A percentile compares a stretch with the other conserved stretches of the same genome.
phyloP scores from a whole-genome alignment of 2,113 vertebrate species.

The Psephotus haematonotus region DNA sequence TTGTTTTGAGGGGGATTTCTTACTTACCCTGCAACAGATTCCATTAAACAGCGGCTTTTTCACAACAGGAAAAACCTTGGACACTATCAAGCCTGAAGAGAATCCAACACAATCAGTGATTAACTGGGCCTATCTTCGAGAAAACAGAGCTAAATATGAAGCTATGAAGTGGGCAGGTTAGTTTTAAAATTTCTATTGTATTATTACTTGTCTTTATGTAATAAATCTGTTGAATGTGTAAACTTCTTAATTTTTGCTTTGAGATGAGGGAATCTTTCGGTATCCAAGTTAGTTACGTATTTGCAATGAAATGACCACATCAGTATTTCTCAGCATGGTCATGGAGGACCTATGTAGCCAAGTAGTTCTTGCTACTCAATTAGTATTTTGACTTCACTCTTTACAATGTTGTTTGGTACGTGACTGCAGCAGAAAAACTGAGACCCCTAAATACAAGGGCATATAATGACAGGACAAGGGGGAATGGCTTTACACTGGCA shows the following conservation, averaged over 20 bases:
- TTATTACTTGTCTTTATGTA: background rate
- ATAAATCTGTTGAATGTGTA: background rate
- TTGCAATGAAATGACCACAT: background rate
- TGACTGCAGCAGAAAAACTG: background rate
- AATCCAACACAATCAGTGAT: conserved; percentile 53
- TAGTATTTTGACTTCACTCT: background rate
- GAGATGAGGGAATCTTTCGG: background rate
- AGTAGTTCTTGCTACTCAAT: background rate
- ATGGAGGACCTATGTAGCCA: background rate
- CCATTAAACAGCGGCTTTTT: background rate
- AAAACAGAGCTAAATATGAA: conserved; percentile 85
- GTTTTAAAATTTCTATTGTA: background rate
- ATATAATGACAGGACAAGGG: background rate
- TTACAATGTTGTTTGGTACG: background rate
- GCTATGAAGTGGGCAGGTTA: conserved; percentile 92
- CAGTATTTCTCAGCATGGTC: background rate
- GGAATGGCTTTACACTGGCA: background rate
- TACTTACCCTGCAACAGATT: background rate
- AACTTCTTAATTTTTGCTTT: background rate
- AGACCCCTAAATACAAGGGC: background rate
- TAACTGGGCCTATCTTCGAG: conserved; percentile 84
- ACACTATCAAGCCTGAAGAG: background rate
- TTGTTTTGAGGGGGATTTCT: background rate
- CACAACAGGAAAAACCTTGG: background rate
- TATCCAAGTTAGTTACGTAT: background rate